Percentiles rank a stretch among this genome's conserved stretches.
Conservation (phyloP, 2,113 vertebrate genomes). For the Chrysochloris asiatica region DNA sequence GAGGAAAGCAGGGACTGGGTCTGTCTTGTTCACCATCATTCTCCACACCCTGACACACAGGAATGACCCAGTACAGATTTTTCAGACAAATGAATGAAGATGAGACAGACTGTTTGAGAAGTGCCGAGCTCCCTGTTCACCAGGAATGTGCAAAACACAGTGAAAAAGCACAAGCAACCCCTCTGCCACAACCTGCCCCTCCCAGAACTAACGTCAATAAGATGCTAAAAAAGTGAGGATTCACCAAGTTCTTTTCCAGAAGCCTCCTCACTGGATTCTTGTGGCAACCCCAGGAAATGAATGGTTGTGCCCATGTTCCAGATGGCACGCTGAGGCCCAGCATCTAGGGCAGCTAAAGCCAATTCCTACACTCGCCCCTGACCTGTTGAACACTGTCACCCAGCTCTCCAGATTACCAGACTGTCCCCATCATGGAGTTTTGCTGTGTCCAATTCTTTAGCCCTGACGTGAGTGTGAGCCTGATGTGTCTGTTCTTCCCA, state of each 20-base stretch:
- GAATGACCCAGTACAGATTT: neutral
- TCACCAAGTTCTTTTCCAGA: neutral
- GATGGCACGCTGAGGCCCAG: neutral
- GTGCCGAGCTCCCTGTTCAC: neutral
- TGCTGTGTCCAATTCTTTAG: slow-evolving; percentile 53
- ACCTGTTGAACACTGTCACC: neutral
- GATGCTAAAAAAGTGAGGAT: neutral
- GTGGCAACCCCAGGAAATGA: neutral
- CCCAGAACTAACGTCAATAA: neutral
- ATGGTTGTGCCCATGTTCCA: neutral
- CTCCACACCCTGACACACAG: neutral
- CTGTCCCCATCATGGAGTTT: neutral
- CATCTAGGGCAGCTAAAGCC: neutral
- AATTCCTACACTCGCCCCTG: neutral
- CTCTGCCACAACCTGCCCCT: neutral
- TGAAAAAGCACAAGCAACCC: neutral
- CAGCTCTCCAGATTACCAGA: neutral
- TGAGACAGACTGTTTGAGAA: neutral
- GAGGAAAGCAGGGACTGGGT: neutral
- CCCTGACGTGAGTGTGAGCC: slow-evolving; percentile 33
- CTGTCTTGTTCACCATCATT: neutral
- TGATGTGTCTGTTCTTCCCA: slow-evolving; percentile 7
- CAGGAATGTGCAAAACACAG: neutral
- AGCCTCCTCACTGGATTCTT: neutral
- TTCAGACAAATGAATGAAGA: neutral